Base-by-base conservation (phyloP, 2,888 invertebrate genomes). In the Drosophila heteroneura region DNA sequence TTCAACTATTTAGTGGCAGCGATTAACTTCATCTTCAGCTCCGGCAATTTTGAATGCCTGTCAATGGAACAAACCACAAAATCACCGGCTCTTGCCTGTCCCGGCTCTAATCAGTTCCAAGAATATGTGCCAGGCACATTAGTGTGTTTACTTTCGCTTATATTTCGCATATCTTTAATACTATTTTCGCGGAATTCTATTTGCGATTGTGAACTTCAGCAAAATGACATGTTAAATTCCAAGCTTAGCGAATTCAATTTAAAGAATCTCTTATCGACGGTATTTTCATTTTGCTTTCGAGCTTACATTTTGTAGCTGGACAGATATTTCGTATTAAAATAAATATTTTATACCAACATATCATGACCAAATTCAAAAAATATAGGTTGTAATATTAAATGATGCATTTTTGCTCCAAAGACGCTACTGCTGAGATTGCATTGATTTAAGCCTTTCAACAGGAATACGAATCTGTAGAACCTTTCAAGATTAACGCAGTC, bases 1-100 rank as follows among this genome's bases (percentile, higher is more conserved):
- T 90, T 84, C 88, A 90, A 87, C 89, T 90, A 86, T 86, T 86
- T 86, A 67, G 74, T 69, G 76, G 49, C 74, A 22, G 53, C 57
- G 74, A 73, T 79, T 78, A 78, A 76, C 44, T 65, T 61, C n/a
- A 26, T 47, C 26, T 53, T 47, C 37, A 14, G 61, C 39, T 37
- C 60, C 22, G n/a, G 28, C 9, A 28, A 41, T 19, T 57, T 53
- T 32, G 37, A 37, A 30, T 53, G 35, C 39, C 39, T 41, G 41
- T 12, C n/a, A 44, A 12, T 12, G 3, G 41, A 33, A 3, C 32
- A 52, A n/a, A 22, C n/a, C 54, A 39, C 49, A 56, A 6, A 41
- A 33, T 30, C 3, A 22, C 5, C 6, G 5, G 3, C 19, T 30
- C n/a, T 5, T 30, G 4, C n/a, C 26, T 28, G n/a, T 10, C 33